Percentiles rank a stretch among this genome's conserved stretches.
phyloP scores from a whole-genome alignment of 1,140 invertebrate species.

The Drosophila willistoni region DNA sequence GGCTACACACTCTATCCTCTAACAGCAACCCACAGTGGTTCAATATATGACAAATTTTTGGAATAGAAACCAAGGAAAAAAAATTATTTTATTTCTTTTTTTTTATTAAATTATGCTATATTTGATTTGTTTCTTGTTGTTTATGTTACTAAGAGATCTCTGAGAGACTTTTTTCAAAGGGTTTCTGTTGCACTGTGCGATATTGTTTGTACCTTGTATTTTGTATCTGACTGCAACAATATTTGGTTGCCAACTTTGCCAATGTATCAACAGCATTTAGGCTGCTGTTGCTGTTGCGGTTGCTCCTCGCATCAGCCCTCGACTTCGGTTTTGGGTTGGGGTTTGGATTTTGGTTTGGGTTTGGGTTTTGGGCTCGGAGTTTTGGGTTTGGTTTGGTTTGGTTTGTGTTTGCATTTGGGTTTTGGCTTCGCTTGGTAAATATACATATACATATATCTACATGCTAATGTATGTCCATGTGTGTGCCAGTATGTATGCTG shows the following conservation, averaged over 20 bases:
- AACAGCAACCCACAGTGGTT: conserved; percentile 15
- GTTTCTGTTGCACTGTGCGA: neutral
- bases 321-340: conserved; percentile 15
- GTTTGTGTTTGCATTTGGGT: conserved; percentile 39
- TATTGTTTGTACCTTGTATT: conserved; percentile 42
- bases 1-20: neutral
- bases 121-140: no score
- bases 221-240: conserved; percentile 69
- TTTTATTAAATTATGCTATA: no score
- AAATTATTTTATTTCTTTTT: neutral
- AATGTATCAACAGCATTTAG: conserved; percentile 76
- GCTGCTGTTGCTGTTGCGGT: conserved; percentile 45
- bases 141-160: no score
- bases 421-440: conserved; percentile 53
- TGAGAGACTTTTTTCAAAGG: neutral
- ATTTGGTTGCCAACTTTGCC: conserved; percentile 78
- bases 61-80: neutral
- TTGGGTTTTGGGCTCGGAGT: conserved; percentile 19
- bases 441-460: conserved; percentile 38
- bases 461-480: conserved; percentile 30
- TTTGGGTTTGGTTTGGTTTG: conserved; percentile 19
- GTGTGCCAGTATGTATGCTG: conserved; percentile 45
- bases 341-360: neutral
- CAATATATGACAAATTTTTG: neutral
- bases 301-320: conserved; percentile 32